These are phyloP conservation scores for Cataglyphis rosenhaueri DNA, from an alignment of 2,888 invertebrate species.

Conservation along the genomic window DNA sequence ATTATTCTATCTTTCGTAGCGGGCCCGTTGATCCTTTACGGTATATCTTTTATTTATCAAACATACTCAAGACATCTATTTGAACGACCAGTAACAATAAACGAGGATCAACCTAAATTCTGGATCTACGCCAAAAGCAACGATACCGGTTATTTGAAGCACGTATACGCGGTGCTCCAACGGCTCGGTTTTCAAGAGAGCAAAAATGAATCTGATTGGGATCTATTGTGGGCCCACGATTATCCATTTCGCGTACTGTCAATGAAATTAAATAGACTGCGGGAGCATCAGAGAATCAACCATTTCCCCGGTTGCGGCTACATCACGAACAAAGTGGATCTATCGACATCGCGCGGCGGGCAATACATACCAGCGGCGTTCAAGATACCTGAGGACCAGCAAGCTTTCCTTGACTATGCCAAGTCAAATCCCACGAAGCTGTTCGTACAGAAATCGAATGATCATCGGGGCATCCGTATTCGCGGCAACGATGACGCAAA, in stretches of 20 bases:
- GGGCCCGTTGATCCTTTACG: slow-evolving; percentile 75
- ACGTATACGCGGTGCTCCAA: slow-evolving; percentile 92
- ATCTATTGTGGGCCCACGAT: slow-evolving; percentile 97
- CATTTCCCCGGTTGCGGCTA: slow-evolving; percentile 98
- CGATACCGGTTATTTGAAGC: slow-evolving; percentile 91
- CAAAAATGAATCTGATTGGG: slow-evolving; percentile 89
- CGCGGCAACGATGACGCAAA: slow-evolving; percentile 90
- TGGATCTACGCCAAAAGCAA: slow-evolving; percentile 88
- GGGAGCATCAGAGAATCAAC: slow-evolving; percentile 93
- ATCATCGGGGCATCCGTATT: slow-evolving; percentile 95
- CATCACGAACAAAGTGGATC: slow-evolving; percentile 96
- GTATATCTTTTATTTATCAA: slow-evolving; percentile 73
- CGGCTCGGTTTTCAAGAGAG: slow-evolving; percentile 90
- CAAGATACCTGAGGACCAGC: slow-evolving; percentile 92
- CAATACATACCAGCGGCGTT: slow-evolving; percentile 95
- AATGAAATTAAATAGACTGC: slow-evolving; percentile 87
- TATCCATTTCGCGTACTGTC: slow-evolving; percentile 92
- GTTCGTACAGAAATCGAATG: slow-evolving; percentile 97
- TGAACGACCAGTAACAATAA: slow-evolving; percentile 22
- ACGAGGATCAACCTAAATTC: slow-evolving; percentile 85
- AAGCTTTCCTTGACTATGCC: slow-evolving; percentile 90
- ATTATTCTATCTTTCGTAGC: slow-evolving; percentile 73
- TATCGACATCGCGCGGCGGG: slow-evolving; percentile 92
- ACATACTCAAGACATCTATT: slow-evolving; percentile 43
- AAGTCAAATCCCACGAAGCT: slow-evolving; percentile 88